phyloP scores from a whole-genome alignment of 2,797 vertebrate species.

The Hemitrygon akajei region DNA sequence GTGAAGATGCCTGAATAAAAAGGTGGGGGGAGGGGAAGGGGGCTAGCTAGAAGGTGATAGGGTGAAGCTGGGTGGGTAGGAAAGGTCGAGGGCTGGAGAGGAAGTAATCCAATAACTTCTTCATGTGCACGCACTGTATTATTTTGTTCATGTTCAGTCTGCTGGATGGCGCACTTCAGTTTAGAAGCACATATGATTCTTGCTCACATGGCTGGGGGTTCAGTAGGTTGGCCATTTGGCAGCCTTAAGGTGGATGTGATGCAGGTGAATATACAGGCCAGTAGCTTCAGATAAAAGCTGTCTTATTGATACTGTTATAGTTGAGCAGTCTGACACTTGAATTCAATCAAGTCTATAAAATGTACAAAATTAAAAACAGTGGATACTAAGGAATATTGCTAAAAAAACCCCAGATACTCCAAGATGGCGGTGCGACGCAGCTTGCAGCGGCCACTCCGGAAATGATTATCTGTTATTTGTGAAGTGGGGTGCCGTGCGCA shows the following conservation, averaged over 20 bases:
- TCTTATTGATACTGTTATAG: neutral
- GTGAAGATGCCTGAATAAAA: too few relatives aligned
- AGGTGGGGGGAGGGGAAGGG: too few relatives aligned
- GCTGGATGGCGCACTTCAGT: neutral
- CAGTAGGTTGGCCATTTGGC: neutral
- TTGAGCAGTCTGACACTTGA: neutral
- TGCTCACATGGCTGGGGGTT: too few relatives aligned
- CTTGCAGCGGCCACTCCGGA: too few relatives aligned
- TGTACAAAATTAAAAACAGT: slow-evolving; percentile 11
- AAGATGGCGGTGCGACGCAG: too few relatives aligned
- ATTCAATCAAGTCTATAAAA: neutral
- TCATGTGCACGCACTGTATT: neutral
- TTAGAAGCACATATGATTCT: neutral
- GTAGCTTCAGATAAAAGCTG: neutral
- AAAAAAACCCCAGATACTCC: too few relatives aligned
- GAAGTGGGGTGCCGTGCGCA: too few relatives aligned
- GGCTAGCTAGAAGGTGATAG: too few relatives aligned
- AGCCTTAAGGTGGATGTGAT: neutral
- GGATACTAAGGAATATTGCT: neutral
- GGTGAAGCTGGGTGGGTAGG: too few relatives aligned
- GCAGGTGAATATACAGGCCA: neutral
- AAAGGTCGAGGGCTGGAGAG: too few relatives aligned
- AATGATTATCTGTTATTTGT: too few relatives aligned
- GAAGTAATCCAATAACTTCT: neutral
- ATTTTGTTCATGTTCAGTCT: neutral